Conservation (phyloP, 2,888 invertebrate genomes). For the Maniola hyperantus region DNA sequence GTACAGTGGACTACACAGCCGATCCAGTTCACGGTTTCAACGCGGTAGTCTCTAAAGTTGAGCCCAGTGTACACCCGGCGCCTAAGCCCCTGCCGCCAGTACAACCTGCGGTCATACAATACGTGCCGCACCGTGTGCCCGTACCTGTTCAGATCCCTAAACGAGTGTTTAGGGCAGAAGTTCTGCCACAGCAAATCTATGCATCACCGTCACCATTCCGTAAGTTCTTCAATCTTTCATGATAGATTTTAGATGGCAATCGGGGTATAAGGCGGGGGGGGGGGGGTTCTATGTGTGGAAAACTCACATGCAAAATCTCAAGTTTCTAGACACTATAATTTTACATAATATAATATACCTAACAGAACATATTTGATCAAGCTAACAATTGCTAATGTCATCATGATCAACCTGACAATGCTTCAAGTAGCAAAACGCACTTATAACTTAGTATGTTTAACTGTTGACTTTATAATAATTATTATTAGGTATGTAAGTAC, state of each 20-base stretch:
- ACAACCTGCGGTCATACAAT: constrained; percentile 52
- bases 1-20: constrained; percentile 83
- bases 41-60: constrained; percentile 79
- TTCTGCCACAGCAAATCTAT: constrained; percentile 50
- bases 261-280: too few relatives aligned
- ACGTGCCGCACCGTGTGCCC: constrained; percentile 57
- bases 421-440: too few relatives aligned
- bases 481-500: neutral
- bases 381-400: too few relatives aligned
- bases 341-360: too few relatives aligned
- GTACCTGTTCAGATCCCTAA: constrained; percentile 67
- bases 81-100: constrained; percentile 44
- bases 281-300: too few relatives aligned
- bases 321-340: too few relatives aligned
- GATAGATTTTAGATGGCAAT: neutral
- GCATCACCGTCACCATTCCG: constrained; percentile 52
- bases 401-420: too few relatives aligned
- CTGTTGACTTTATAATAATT: too few relatives aligned
- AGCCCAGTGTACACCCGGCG: constrained; percentile 72
- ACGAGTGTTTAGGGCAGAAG: constrained; percentile 47
- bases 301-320: too few relatives aligned
- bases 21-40: constrained; percentile 83
- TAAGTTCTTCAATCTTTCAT: constrained; percentile 47
- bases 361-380: too few relatives aligned
- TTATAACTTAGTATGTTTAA: too few relatives aligned